phyloP scores from a whole-genome alignment of 2,888 invertebrate species.

The Amiota mariae region DNA sequence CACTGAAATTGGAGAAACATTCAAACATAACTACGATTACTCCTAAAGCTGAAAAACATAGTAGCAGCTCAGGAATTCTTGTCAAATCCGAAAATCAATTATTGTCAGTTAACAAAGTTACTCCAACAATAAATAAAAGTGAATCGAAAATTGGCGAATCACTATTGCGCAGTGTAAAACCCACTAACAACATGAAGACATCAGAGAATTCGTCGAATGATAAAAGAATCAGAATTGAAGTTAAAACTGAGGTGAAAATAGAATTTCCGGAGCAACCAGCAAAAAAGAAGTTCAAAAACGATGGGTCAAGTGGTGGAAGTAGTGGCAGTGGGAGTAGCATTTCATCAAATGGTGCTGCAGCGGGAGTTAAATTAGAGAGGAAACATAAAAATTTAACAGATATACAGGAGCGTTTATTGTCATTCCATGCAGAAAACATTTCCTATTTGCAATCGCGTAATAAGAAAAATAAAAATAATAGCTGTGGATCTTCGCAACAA shows the following conservation, averaged over 20 bases:
- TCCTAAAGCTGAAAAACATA: background rate
- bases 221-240: conserved; percentile 27
- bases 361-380: conserved; percentile 1
- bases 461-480: conserved; percentile 71
- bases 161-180: conserved; percentile 44
- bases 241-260: background rate
- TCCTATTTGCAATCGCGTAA: conserved; percentile 78
- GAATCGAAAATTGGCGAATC: conserved; percentile 58
- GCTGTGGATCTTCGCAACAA: too few species aligned
- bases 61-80: background rate
- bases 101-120: background rate
- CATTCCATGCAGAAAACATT: conserved; percentile 79
- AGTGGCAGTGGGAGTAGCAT: conserved; percentile 13
- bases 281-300: conserved; percentile 59
- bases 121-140: background rate
- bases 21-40: too few species aligned
- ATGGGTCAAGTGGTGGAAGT: conserved; percentile 32
- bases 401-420: conserved; percentile 78
- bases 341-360: background rate
- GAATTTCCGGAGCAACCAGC: conserved; percentile 51
- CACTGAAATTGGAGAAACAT: background rate
- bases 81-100: background rate
- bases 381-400: conserved; percentile 69
- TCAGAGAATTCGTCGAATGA: too few species aligned
- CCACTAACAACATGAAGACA: conserved; percentile 14